Evolutionary conservation across 92 coral and sea anemone genomes (phyloP), one percentile per base, ranked within the genome.

Genomic region (Porites rus): DNA sequence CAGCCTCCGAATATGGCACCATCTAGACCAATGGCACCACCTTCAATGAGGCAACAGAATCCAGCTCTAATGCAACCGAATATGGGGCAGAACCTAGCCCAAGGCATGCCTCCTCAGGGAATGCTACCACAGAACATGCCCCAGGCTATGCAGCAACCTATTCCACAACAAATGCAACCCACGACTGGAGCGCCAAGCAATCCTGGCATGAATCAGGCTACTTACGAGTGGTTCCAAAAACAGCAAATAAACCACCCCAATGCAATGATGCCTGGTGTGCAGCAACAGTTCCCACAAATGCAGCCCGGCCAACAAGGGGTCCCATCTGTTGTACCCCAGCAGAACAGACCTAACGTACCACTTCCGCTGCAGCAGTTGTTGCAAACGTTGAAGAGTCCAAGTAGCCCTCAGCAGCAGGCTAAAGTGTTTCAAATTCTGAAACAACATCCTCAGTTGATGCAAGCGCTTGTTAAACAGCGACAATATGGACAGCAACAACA

Each of bases 351-450:
- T 28, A 71, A 80, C 53, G 92, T 91, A 31, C 92, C 88, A 16
- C 76, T 87, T 14, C 77, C 93, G 10, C 79, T 95, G 72, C 96
- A 93, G 72, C 96, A 95, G 74, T 78, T 95, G 58, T 79, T 95
- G 80, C 96, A 93, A 43, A 89, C 92, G 24, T 72, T 95, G 14
- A 93, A 91, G 73, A 65, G 92, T 13, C 98, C 95, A 25, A 93
- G 38, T 7, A 82, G 56, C 69, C 94, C 92, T n/a, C 96, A 91
- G 63, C 98, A 97, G 79, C 94, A 94, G 80, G 99, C 99, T 8
- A 95, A 95, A 71, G 95, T 96, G 31, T 77, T 97, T 53, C 93
- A 89, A 53, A 97, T 97, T 82, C 94, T 97, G 78, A 93, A 94
- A 67, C 96, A 93, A 74, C 91, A 97, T 80, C 99, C 99, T 7